phyloP scores from a whole-genome alignment of 2,888 invertebrate genomes.

The Callosobruchus maculatus region DNA sequence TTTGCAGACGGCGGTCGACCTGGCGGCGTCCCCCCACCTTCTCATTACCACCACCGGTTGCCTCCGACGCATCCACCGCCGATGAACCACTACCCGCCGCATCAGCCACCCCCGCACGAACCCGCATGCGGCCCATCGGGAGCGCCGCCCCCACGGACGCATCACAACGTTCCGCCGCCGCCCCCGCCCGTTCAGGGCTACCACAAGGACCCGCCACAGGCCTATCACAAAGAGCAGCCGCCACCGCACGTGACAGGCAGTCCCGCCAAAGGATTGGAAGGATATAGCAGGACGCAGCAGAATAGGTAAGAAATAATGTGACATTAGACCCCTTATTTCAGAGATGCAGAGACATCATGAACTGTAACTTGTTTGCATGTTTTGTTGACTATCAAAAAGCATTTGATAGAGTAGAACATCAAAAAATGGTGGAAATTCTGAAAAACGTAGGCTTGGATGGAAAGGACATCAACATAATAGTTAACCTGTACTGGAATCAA shows the following conservation, averaged over 20 bases:
- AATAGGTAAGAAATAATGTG: background rate
- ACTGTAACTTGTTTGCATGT: no score
- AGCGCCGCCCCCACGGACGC: slow-evolving; percentile 9
- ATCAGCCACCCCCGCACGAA: slow-evolving; percentile 3
- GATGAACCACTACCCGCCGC: background rate
- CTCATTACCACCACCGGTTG: background rate
- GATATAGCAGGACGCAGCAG: background rate
- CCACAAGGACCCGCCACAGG: slow-evolving; percentile 40
- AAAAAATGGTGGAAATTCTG: no score
- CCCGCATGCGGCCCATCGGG: slow-evolving; percentile 4
- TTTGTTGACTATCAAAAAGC: no score
- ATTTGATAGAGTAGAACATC: no score
- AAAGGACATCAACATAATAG: no score
- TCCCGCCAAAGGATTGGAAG: background rate
- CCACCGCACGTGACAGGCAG: slow-evolving; percentile 15
- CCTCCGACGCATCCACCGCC: background rate
- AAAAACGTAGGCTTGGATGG: no score
- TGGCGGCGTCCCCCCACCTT: background rate
- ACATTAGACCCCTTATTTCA: no score
- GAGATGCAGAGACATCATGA: no score
- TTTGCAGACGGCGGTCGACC: background rate
- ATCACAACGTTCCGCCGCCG: slow-evolving; percentile 7
- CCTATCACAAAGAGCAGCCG: slow-evolving; percentile 27
- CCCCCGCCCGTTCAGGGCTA: slow-evolving; percentile 41
- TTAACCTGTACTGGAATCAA: no score